Conservation (phyloP, 2,113 vertebrate genomes). For the Chaenocephalus aceratus region DNA sequence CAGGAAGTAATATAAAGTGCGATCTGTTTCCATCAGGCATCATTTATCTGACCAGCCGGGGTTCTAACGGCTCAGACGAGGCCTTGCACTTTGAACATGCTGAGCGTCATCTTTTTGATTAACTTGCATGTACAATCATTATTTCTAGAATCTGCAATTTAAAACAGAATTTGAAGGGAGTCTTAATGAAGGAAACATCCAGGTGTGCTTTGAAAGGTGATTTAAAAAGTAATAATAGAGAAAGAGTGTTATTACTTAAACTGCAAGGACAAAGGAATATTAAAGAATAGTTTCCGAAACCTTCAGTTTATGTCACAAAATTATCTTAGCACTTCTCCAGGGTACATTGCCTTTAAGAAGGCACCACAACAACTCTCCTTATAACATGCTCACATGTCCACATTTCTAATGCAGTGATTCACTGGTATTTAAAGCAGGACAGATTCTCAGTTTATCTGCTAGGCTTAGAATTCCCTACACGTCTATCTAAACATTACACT, state of each 20-base stretch:
- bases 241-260: background rate
- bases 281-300: background rate
- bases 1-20: slow-evolving; percentile 64
- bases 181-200: slow-evolving; percentile 5
- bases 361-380: slow-evolving; percentile 7
- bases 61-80: slow-evolving; percentile 59
- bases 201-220: slow-evolving; percentile 15
- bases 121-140: slow-evolving; percentile 39
- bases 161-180: slow-evolving; percentile 12
- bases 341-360: background rate
- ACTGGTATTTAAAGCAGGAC: slow-evolving; percentile 10
- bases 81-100: slow-evolving; percentile 60
- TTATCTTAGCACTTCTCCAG: slow-evolving; percentile 16
- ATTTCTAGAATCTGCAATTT: slow-evolving; percentile 41
- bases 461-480: slow-evolving; percentile 47
- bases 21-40: slow-evolving; percentile 72
- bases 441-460: slow-evolving; percentile 33
- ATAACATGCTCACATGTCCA: background rate
- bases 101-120: slow-evolving; percentile 54
- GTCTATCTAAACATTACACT: slow-evolving; percentile 39
- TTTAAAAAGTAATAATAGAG: slow-evolving; percentile 12
- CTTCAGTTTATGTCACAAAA: slow-evolving; percentile 6
- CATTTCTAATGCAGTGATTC: slow-evolving; percentile 26
- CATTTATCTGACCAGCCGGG: slow-evolving; percentile 71
- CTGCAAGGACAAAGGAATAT: background rate